phyloP scores from a whole-genome alignment of 2,113 vertebrate species.

The Psilopsiagon aurifrons region DNA sequence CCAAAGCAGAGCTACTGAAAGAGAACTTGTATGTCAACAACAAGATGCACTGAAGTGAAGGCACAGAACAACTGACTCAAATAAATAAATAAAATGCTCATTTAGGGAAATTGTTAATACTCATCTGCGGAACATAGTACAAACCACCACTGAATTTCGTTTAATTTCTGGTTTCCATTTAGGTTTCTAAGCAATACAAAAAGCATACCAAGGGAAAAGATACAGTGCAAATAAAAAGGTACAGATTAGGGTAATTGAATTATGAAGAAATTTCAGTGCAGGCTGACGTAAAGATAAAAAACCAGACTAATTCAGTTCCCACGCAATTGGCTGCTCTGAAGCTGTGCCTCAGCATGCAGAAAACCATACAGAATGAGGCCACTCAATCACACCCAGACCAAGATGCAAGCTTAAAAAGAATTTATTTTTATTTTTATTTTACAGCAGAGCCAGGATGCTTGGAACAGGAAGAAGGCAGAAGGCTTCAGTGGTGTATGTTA shows the following conservation, averaged over 20 bases:
- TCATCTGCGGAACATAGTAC: not conserved
- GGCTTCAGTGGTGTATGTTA: not conserved
- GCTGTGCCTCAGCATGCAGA: not conserved
- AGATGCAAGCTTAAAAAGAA: fast-evolving
- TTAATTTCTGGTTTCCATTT: not conserved
- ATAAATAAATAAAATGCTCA: not conserved
- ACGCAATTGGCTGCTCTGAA: not conserved
- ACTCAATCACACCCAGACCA: not conserved
- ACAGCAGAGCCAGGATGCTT: not conserved
- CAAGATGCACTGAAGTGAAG: not conserved
- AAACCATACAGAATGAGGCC: not conserved
- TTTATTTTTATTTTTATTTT: not conserved
- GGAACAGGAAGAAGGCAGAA: not conserved
- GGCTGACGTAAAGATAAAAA: not conserved
- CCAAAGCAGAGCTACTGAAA: not conserved
- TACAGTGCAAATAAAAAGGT: slow-evolving; percentile 2
- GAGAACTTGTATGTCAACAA: not conserved
- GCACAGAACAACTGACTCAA: not conserved
- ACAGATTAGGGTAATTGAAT: not conserved
- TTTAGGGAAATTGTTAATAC: not conserved
- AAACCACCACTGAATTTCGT: not conserved
- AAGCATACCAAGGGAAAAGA: not conserved
- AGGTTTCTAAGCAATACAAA: not conserved
- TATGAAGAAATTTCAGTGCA: not conserved
- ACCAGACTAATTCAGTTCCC: not conserved